Base-by-base conservation (phyloP, 2,888 invertebrate species). In the Noctuana brunneofusca region DNA sequence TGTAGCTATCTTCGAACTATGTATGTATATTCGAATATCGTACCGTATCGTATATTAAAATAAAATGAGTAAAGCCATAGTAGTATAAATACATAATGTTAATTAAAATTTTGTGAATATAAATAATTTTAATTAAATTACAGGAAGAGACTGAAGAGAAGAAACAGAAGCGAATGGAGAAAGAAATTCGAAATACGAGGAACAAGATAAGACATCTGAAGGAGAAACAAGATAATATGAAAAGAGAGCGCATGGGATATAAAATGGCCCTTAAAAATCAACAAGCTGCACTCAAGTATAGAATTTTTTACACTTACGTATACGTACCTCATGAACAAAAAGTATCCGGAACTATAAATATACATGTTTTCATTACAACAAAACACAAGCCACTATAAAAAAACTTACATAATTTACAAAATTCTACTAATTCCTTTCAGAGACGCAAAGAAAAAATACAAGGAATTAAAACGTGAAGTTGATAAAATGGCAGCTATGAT, bases 401-500 rank as follows among this genome's bases (percentile, higher is more conserved):
- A n/a, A n/a, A n/a, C n/a, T n/a, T n/a, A n/a, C n/a, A n/a, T n/a
- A n/a, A n/a, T n/a, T n/a, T 14, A 50, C 12, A 20, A 20, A 35
- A 35, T 14, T 22, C 0, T 18, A 27, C 24, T 1, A 12, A 50
- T 46, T 18, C 14, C 4, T 53, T 73, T 74, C 74, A 94, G 94
- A 73, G 95, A 95, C 43, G 97, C 96, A 74, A 96, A 96, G 76
- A 95, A 95, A 75, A 96, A 96, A 84, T 96, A 95, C 84, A 96
- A 95, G 77, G 94, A 94, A 70, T 84, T 97, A 46, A 96, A 97
- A 80, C 96, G 96, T 69, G 97, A 97, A 87, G 97, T 97, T 9
- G 96, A 97, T 76, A 97, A 97, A 87, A 97, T 97, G 97, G 97
- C 97, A 0, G 95, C 95, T 14, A 92, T 97, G 76, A 95, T 97